phyloP scores from a whole-genome alignment of 2,888 invertebrate genomes.

The Parnassius glacialis region DNA sequence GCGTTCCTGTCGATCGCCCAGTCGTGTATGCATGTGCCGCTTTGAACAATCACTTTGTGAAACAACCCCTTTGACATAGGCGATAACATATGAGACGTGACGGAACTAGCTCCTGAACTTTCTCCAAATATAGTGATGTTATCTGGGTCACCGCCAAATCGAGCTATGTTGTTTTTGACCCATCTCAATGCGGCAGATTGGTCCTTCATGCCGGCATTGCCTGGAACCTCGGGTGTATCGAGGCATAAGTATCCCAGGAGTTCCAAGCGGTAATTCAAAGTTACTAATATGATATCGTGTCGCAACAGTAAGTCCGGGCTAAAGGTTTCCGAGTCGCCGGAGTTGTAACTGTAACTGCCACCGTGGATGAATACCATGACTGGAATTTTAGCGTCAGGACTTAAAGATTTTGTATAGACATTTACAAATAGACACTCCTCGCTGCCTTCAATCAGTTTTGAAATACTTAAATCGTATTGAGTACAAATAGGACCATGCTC shows the following conservation, averaged over 20 bases:
- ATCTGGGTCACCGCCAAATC: slow-evolving; percentile 57
- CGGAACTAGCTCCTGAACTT: slow-evolving; percentile 61
- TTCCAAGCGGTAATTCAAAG: slow-evolving; percentile 64
- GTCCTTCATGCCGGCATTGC: slow-evolving; percentile 65
- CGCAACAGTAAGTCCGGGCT: slow-evolving; percentile 61
- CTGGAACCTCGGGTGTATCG: slow-evolving; percentile 55
- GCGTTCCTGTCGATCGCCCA: slow-evolving; percentile 47
- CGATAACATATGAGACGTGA: slow-evolving; percentile 62
- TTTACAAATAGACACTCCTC: slow-evolving; percentile 63
- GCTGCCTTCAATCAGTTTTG: slow-evolving; percentile 43
- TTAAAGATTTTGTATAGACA: slow-evolving; percentile 50
- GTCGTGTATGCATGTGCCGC: slow-evolving; percentile 53
- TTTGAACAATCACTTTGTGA: slow-evolving; percentile 62
- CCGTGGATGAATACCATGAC: slow-evolving; percentile 71
- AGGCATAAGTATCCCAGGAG: slow-evolving; percentile 47
- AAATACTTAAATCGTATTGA: slow-evolving; percentile 48
- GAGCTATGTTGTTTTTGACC: slow-evolving; percentile 53
- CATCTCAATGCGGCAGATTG: slow-evolving; percentile 56
- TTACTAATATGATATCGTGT: slow-evolving; percentile 63
- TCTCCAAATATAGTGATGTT: slow-evolving; percentile 66
- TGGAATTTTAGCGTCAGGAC: slow-evolving; percentile 42
- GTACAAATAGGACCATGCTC: slow-evolving; percentile 59
- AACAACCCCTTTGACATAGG: slow-evolving; percentile 63
- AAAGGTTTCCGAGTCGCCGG: slow-evolving; percentile 51
- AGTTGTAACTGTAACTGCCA: slow-evolving; percentile 59